Evolutionary conservation across 2,888 invertebrate species (phyloP).

Genomic region (Miltochrista miniata): DNA sequence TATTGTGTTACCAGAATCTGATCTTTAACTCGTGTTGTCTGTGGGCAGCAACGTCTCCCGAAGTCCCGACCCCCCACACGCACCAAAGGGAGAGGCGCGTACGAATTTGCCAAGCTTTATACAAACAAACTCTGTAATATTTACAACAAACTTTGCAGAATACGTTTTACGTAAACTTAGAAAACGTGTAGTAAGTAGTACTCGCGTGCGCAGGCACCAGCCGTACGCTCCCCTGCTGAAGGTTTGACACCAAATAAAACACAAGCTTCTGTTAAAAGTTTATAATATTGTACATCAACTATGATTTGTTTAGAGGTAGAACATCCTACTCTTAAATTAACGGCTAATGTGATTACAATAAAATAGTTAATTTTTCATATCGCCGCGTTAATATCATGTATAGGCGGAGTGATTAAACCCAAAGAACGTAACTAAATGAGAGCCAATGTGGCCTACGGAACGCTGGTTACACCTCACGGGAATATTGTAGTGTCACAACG

Average conservation of each 20-base stretch:
- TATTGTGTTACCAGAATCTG: too few relatives aligned
- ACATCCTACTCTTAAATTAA: conserved; percentile 81
- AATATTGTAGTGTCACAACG: background rate
- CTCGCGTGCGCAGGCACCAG: too few relatives aligned
- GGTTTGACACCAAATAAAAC: conserved; percentile 39
- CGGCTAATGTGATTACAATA: conserved; percentile 74
- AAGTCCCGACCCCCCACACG: too few relatives aligned
- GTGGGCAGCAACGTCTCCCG: too few relatives aligned
- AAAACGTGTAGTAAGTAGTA: too few relatives aligned
- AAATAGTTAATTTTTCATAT: conserved; percentile 64
- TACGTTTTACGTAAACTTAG: too few relatives aligned
- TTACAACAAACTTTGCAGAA: too few relatives aligned
- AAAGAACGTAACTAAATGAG: conserved; percentile 43
- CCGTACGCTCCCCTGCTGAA: too few relatives aligned
- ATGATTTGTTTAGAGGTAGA: conserved; percentile 82
- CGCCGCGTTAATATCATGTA: conserved; percentile 71
- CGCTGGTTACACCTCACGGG: background rate
- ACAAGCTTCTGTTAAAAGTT: conserved; percentile 74
- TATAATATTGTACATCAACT: conserved; percentile 81
- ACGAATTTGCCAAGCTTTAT: too few relatives aligned
- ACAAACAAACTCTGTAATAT: too few relatives aligned
- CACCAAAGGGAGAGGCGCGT: too few relatives aligned
- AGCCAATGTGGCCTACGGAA: background rate
- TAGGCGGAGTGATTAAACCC: conserved; percentile 75
- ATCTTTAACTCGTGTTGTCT: too few relatives aligned